Evolutionary conservation across 2,888 invertebrate species (phyloP).

Genomic region (Tupiocoris notatus): DNA sequence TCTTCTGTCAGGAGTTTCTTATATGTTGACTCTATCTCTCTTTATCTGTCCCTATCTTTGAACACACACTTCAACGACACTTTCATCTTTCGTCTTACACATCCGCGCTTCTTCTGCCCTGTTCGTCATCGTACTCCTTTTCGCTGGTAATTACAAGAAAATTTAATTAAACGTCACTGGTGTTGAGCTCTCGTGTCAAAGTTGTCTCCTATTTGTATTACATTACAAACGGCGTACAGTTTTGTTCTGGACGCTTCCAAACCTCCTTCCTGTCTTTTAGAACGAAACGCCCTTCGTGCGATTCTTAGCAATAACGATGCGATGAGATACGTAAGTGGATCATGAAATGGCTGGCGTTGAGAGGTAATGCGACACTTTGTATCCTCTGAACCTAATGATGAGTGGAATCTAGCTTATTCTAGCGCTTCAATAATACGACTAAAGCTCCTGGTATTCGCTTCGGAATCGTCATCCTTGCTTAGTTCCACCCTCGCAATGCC

Average conservation of each 20-base stretch:
- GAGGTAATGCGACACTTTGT: background rate
- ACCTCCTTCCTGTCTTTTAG: background rate
- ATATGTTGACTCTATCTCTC: conserved; percentile 27
- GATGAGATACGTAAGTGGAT: background rate
- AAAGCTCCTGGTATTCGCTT: no score
- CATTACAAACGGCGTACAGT: conserved; percentile 42
- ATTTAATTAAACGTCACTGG: conserved; percentile 39
- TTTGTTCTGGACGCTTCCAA: conserved; percentile 6
- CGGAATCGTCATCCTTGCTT: no score
- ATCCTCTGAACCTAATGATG: background rate
- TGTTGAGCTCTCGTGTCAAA: conserved; percentile 45
- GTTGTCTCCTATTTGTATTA: conserved; percentile 47
- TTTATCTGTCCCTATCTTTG: background rate
- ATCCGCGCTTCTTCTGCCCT: background rate
- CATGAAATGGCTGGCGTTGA: background rate
- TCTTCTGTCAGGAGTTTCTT: conserved; percentile 43
- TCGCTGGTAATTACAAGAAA: conserved; percentile 32
- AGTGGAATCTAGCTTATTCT: no score
- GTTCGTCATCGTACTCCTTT: conserved; percentile 1
- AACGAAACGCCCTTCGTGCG: no score
- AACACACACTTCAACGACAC: background rate
- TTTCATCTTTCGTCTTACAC: conserved; percentile 10
- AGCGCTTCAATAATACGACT: no score
- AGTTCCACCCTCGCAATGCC: no score
- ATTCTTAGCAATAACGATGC: background rate